phyloP scores from a whole-genome alignment of 2,113 vertebrate species.

The Hippocampus abdominalis region DNA sequence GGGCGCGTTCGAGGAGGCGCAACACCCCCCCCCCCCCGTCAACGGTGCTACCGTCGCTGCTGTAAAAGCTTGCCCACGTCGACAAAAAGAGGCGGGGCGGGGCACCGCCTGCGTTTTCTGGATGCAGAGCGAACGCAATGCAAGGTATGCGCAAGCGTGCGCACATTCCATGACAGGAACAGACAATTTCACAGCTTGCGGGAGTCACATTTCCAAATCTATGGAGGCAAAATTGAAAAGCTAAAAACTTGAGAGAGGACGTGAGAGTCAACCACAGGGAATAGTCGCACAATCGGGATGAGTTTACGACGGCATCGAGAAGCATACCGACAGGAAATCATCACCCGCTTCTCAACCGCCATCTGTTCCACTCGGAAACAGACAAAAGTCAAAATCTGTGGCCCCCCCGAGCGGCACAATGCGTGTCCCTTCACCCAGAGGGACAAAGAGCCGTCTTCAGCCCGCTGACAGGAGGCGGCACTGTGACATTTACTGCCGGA shows the following conservation, averaged over 20 bases:
- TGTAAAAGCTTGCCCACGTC: neutral
- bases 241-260: neutral
- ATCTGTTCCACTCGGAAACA: constrained; percentile 26
- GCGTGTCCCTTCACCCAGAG: constrained; percentile 32
- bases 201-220: too few species aligned
- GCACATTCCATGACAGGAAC: neutral
- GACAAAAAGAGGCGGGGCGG: neutral
- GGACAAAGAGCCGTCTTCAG: constrained; percentile 61
- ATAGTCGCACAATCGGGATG: constrained; percentile 12
- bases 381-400: constrained; percentile 43
- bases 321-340: constrained; percentile 40
- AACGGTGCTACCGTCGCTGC: neutral
- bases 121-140: neutral
- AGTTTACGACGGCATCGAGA: neutral
- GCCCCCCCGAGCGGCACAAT: constrained; percentile 38
- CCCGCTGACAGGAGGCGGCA: constrained; percentile 24
- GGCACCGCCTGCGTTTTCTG: neutral
- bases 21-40: constrained; percentile 1
- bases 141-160: neutral
- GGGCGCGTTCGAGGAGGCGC: neutral
- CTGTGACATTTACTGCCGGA: constrained; percentile 63
- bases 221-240: too few species aligned
- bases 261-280: constrained; percentile 10
- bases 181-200: constrained; percentile 9
- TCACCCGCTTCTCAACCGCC: constrained; percentile 27